phyloP scores from a whole-genome alignment of 2,113 vertebrate species.

The Brienomyrus brachyistius region DNA sequence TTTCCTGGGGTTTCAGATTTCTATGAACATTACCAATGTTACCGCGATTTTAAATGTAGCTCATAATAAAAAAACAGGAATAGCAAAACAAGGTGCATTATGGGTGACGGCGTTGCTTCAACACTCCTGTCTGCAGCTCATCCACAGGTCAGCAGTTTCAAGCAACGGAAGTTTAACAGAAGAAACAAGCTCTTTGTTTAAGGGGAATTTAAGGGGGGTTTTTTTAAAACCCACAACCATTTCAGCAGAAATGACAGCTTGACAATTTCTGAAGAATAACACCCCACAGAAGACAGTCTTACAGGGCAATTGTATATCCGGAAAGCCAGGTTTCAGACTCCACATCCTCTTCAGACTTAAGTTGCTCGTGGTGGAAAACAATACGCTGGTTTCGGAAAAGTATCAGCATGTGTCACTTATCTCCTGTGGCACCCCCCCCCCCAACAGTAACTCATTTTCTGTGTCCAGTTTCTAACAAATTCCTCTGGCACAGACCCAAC shows the following conservation, averaged over 20 bases:
- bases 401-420: not conserved
- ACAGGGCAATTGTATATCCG: not conserved
- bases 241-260: not conserved
- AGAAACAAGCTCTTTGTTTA: not conserved
- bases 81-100: not conserved
- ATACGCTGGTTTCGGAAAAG: not conserved
- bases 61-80: not conserved
- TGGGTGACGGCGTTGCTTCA: not conserved
- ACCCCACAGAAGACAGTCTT: not conserved
- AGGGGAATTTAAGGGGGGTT: not conserved
- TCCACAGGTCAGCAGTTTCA: not conserved
- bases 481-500: not conserved
- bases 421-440: not conserved
- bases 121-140: not conserved
- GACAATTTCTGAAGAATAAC: not conserved
- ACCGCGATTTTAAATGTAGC: not conserved
- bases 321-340: not conserved
- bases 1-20: not conserved
- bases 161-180: not conserved
- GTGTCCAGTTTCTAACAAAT: not conserved
- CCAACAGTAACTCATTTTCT: too few relatives aligned
- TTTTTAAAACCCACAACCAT: not conserved
- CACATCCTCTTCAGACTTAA: not conserved
- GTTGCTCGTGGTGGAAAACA: not conserved
- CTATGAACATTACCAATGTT: not conserved